phyloP scores from a whole-genome alignment of 2,888 invertebrate species.

The Luffia ferchaultella region DNA sequence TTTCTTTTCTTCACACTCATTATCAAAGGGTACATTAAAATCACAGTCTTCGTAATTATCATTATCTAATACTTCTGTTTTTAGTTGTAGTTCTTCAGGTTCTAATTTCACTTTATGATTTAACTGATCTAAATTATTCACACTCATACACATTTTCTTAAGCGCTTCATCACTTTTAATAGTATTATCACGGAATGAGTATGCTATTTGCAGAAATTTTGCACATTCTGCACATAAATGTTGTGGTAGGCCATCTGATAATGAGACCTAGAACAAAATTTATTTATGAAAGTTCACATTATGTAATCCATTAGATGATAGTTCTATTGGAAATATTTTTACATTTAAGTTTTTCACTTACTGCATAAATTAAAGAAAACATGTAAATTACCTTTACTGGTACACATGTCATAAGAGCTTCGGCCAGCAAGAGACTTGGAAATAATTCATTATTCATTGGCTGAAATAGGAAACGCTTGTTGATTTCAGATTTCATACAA shows the following conservation, averaged over 20 bases:
- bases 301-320: no score
- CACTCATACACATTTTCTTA: neutral
- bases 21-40: slow-evolving; percentile 22
- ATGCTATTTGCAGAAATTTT: slow-evolving; percentile 49
- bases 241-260: slow-evolving; percentile 68
- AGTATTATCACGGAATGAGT: slow-evolving; percentile 41
- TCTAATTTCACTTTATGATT: slow-evolving; percentile 11
- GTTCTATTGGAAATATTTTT: no score
- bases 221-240: slow-evolving; percentile 65
- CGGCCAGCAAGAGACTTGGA: neutral
- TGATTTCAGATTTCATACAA: neutral
- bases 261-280: slow-evolving; percentile 29
- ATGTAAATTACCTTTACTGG: slow-evolving; percentile 5
- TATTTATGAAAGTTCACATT: neutral
- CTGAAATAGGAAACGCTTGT: neutral
- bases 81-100: slow-evolving; percentile 23
- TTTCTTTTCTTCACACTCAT: slow-evolving; percentile 15
- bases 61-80: slow-evolving; percentile 13
- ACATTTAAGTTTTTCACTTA: no score
- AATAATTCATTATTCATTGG: neutral
- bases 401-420: slow-evolving; percentile 3
- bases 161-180: slow-evolving; percentile 26
- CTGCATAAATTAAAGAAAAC: no score
- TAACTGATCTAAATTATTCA: slow-evolving; percentile 7
- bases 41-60: slow-evolving; percentile 19